A percentile compares a stretch with the other conserved stretches of the same genome.
Evolutionary conservation across 2,797 vertebrate species (phyloP).

Genomic region (Chaetophractus vellerosus): DNA sequence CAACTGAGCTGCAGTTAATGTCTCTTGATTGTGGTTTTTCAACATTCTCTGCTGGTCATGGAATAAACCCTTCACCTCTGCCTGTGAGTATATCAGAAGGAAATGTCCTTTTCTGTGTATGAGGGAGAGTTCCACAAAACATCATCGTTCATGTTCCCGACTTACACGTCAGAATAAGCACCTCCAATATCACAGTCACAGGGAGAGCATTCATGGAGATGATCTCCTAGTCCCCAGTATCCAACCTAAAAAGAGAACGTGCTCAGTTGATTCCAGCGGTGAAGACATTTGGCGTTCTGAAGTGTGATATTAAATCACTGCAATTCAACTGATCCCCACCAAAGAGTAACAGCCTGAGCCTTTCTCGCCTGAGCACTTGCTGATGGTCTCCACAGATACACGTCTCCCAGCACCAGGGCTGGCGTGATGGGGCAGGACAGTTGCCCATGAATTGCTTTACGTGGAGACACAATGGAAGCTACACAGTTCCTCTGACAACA

Average conservation of each 20-base stretch:
- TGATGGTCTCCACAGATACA: not conserved
- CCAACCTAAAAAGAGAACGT: constrained; percentile 89
- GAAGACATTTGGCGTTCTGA: not conserved
- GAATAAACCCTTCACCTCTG: not conserved
- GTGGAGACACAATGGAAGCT: not conserved
- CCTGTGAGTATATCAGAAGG: not conserved
- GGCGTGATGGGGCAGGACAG: not conserved
- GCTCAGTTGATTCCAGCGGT: constrained; percentile 83
- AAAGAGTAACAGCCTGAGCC: not conserved
- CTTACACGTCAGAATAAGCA: constrained; percentile 91
- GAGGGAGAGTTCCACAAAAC: not conserved
- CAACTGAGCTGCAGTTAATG: not conserved
- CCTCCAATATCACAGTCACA: constrained; percentile 95
- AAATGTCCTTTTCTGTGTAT: not conserved
- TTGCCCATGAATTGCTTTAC: not conserved
- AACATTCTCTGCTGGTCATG: not conserved
- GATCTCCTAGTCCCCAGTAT: constrained; percentile 94
- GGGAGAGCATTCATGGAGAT: constrained; percentile 90
- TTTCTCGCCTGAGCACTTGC: not conserved
- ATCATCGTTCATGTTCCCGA: constrained; percentile 25
- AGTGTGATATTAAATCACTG: not conserved
- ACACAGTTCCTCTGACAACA: not conserved
- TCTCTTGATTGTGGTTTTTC: not conserved
- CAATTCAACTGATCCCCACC: not conserved
- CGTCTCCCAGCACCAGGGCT: not conserved